Conservation (phyloP, 2,888 invertebrate species). For the Melangyna quadrimaculata region DNA sequence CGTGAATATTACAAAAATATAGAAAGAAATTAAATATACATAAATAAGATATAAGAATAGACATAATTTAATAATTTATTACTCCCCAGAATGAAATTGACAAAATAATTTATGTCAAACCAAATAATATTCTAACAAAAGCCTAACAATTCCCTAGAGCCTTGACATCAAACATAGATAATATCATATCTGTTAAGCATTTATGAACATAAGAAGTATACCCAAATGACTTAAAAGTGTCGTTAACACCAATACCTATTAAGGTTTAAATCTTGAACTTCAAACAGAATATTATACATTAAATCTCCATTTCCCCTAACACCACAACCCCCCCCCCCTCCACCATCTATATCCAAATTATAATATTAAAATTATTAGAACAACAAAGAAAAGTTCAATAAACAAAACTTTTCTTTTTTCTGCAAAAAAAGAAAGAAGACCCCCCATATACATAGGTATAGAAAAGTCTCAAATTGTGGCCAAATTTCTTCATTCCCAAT, state of each 20-base stretch:
- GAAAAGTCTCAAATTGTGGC: background rate
- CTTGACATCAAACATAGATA: no score
- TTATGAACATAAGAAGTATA: background rate
- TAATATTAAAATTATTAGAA: background rate
- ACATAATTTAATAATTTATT: background rate
- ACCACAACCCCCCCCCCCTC: no score
- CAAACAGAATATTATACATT: background rate
- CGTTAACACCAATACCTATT: background rate
- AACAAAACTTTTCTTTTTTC: background rate
- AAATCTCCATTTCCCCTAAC: background rate
- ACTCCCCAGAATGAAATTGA: background rate
- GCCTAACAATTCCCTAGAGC: background rate
- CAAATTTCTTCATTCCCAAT: background rate
- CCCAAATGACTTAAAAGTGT: slow-evolving; percentile 14
- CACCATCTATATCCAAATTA: background rate
- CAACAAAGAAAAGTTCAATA: background rate
- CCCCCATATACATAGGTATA: background rate
- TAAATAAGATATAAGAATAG: background rate
- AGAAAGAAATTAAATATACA: no score
- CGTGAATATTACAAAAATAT: no score
- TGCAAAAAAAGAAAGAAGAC: background rate
- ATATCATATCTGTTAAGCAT: background rate
- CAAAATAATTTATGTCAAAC: background rate
- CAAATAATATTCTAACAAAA: background rate
- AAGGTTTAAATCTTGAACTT: background rate